phyloP scores from a whole-genome alignment of 2,113 vertebrate genomes.

The Dipodomys stephensi region DNA sequence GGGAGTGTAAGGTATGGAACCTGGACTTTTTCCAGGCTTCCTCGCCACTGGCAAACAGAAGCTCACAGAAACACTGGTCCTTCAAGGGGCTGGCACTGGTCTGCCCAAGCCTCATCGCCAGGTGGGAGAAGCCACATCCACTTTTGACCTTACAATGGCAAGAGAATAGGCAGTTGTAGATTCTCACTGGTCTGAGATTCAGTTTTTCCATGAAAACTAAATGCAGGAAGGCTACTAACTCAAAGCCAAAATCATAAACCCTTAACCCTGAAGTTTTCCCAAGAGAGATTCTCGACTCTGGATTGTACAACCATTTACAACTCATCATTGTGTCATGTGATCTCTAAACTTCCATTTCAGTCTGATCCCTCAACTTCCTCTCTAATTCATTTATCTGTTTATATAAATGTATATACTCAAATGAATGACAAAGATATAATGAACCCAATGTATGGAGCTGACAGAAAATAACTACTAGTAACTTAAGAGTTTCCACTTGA shows the following conservation, averaged over 20 bases:
- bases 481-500: conserved; percentile 34
- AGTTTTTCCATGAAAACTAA: not conserved
- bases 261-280: conserved; percentile 13
- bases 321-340: not conserved
- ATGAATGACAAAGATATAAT: not conserved
- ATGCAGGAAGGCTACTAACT: not conserved
- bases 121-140: not conserved
- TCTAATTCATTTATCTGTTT: not conserved
- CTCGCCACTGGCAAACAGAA: not conserved
- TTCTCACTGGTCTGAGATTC: not conserved
- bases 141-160: too few relatives aligned
- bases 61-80: not conserved
- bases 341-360: conserved; percentile 16
- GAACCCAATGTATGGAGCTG: not conserved
- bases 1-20: not conserved
- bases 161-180: not conserved
- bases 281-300: not conserved
- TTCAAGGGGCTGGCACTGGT: not conserved
- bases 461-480: not conserved
- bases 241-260: not conserved
- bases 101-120: not conserved
- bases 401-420: conserved; percentile 14
- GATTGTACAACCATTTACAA: conserved; percentile 3
- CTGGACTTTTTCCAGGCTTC: not conserved
- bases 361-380: conserved; percentile 9